Percentiles rank a stretch among this genome's conserved stretches.
These are phyloP conservation scores for Hemistola chrysoprasaria DNA, from an alignment of 2,888 invertebrate species.

Conservation along the genomic window DNA sequence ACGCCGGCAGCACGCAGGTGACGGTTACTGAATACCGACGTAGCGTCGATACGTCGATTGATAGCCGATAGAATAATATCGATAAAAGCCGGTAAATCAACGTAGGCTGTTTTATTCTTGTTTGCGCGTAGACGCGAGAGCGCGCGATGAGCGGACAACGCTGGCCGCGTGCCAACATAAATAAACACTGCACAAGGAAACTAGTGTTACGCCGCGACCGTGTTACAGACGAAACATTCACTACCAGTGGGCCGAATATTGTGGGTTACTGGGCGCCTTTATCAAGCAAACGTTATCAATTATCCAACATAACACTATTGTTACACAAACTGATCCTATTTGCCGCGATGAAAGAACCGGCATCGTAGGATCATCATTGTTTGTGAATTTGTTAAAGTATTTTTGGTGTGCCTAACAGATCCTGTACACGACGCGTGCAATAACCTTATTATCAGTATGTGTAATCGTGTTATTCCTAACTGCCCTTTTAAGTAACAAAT, in stretches of 20 bases:
- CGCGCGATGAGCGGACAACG: conserved; percentile 71
- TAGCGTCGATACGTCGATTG: conserved; percentile 59
- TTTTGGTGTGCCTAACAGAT: too few species aligned
- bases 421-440: too few species aligned
- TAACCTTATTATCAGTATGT: too few species aligned
- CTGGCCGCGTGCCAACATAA: conserved; percentile 75
- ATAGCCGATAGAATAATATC: conserved; percentile 52
- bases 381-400: too few species aligned
- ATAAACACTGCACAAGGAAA: conserved; percentile 82
- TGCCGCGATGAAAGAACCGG: too few species aligned
- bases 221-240: conserved; percentile 80
- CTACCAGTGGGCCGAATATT: conserved; percentile 77
- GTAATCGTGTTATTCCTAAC: too few species aligned
- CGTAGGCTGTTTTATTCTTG: conserved; percentile 67
- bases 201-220: conserved; percentile 82
- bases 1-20: conserved; percentile 54
- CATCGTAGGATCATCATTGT: too few species aligned
- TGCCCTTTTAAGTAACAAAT: too few species aligned
- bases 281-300: too few species aligned
- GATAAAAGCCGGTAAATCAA: conserved; percentile 52
- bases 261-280: conserved; percentile 75
- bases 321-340: too few species aligned
- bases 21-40: conserved; percentile 67
- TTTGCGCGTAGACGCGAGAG: conserved; percentile 50
- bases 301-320: too few species aligned